Conservation (phyloP, 1,140 invertebrate species). For the Dreissena rostriformis region DNA sequence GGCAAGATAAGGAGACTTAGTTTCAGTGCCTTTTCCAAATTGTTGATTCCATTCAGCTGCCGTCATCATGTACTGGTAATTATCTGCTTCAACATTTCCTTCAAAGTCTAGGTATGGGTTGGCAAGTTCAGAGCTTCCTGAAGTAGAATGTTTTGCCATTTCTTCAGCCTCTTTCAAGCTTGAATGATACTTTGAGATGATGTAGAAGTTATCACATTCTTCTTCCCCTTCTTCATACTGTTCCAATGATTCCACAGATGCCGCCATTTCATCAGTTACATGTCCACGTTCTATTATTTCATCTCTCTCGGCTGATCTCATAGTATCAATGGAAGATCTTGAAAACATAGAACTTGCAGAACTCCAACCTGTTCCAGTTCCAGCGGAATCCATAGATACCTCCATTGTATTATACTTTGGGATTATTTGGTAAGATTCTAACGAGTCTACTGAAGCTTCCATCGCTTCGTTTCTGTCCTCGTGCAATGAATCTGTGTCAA, state of each 20-base stretch:
- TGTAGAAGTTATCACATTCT: slow-evolving; percentile 51
- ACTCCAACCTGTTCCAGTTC: slow-evolving; percentile 65
- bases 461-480: slow-evolving; percentile 69
- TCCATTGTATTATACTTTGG: slow-evolving; percentile 71
- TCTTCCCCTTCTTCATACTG: slow-evolving; percentile 57
- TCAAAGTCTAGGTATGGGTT: slow-evolving; percentile 69
- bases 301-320: slow-evolving; percentile 65
- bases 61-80: slow-evolving; percentile 52
- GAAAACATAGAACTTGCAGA: slow-evolving; percentile 72
- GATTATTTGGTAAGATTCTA: slow-evolving; percentile 67
- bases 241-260: slow-evolving; percentile 75
- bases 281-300: slow-evolving; percentile 64
- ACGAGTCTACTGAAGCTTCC: slow-evolving; percentile 75
- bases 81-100: slow-evolving; percentile 60
- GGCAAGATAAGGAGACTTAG: slow-evolving; percentile 55
- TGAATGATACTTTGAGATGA: slow-evolving; percentile 53
- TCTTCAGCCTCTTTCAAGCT: slow-evolving; percentile 51
- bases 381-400: slow-evolving; percentile 72
- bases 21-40: slow-evolving; percentile 55
- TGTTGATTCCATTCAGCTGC: slow-evolving; percentile 40
- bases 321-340: slow-evolving; percentile 67
- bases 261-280: slow-evolving; percentile 74
- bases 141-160: slow-evolving; percentile 42
- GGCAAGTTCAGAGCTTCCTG: slow-evolving; percentile 44
- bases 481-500: slow-evolving; percentile 81